A percentile compares a stretch with the other conserved stretches of the same genome.
phyloP scores from a whole-genome alignment of 1,140 invertebrate species.

The Aleiodes sp. region DNA sequence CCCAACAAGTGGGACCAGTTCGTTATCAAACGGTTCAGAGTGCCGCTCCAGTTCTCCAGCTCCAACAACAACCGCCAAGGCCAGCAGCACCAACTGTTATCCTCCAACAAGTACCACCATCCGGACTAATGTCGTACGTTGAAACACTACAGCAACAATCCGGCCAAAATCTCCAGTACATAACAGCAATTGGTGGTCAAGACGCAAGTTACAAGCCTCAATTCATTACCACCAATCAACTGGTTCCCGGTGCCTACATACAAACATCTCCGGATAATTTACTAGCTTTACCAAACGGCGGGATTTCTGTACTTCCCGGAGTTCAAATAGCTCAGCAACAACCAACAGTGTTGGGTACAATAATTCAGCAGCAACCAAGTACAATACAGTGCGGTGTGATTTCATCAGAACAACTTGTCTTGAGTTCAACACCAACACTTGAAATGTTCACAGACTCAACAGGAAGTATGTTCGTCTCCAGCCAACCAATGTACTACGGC shows the following conservation, averaged over 20 bases:
- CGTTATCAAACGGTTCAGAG: slow-evolving; percentile 55
- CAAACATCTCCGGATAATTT: slow-evolving; percentile 71
- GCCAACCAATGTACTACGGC: slow-evolving; percentile 81
- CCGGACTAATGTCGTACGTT: slow-evolving; percentile 76
- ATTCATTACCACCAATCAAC: slow-evolving; percentile 69
- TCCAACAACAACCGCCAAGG: slow-evolving; percentile 51
- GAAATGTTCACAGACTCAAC: slow-evolving; percentile 77
- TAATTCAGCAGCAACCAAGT: slow-evolving; percentile 69
- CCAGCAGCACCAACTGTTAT: slow-evolving; percentile 69
- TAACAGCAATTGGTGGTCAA: slow-evolving; percentile 71
- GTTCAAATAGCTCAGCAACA: slow-evolving; percentile 66
- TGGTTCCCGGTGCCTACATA: slow-evolving; percentile 72
- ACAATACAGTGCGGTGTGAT: slow-evolving; percentile 69
- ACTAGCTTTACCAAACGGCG: slow-evolving; percentile 70
- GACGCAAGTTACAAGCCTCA: slow-evolving; percentile 69
- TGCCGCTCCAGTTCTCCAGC: slow-evolving; percentile 54
- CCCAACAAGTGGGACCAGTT: slow-evolving; percentile 36
- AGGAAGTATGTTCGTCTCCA: slow-evolving; percentile 74
- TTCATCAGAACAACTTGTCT: slow-evolving; percentile 69
- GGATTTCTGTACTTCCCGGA: slow-evolving; percentile 69
- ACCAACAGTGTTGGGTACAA: slow-evolving; percentile 71
- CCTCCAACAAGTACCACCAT: slow-evolving; percentile 73
- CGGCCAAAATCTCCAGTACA: slow-evolving; percentile 76
- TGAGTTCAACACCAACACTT: slow-evolving; percentile 74
- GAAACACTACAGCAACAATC: slow-evolving; percentile 74